Conservation (phyloP, 2,113 vertebrate genomes). For the Leptobrachium leishanense region DNA sequence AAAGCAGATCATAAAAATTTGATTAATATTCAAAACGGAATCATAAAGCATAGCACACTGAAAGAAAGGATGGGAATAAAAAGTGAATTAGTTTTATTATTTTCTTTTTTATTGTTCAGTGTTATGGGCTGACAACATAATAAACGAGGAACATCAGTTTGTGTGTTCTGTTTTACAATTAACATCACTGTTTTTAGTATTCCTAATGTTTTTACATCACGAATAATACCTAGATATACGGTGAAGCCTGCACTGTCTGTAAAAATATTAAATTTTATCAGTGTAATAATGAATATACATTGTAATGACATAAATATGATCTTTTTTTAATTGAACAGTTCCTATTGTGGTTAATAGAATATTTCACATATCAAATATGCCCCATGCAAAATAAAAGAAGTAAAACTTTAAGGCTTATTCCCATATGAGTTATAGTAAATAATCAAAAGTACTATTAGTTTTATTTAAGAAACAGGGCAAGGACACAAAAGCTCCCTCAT, state of each 20-base stretch:
- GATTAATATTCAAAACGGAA: not conserved
- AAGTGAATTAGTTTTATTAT: not conserved
- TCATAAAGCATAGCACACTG: not conserved
- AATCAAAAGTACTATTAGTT: slow-evolving; percentile 44
- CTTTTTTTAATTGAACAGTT: slow-evolving; percentile 1
- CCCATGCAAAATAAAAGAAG: slow-evolving; percentile 26
- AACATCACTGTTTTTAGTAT: not conserved
- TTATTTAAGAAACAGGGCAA: slow-evolving; percentile 26
- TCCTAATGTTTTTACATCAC: not conserved
- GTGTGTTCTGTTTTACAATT: not conserved
- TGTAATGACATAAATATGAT: not conserved
- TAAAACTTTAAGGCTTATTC: slow-evolving; percentile 24
- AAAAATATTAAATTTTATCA: not conserved
- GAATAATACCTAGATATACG: no score
- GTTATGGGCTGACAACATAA: not conserved
- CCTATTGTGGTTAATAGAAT: slow-evolving; percentile 19
- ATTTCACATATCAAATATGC: slow-evolving; percentile 40
- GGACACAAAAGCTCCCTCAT: slow-evolving; percentile 11
- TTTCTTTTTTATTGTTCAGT: not conserved
- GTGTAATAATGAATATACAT: not conserved
- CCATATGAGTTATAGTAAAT: slow-evolving; percentile 36
- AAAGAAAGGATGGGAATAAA: not conserved
- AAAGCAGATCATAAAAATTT: no score
- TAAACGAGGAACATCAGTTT: not conserved
- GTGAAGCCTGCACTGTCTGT: not conserved